Evolutionary conservation across 2,113 vertebrate species (phyloP).

Genomic region (Meleagris gallopavo): DNA sequence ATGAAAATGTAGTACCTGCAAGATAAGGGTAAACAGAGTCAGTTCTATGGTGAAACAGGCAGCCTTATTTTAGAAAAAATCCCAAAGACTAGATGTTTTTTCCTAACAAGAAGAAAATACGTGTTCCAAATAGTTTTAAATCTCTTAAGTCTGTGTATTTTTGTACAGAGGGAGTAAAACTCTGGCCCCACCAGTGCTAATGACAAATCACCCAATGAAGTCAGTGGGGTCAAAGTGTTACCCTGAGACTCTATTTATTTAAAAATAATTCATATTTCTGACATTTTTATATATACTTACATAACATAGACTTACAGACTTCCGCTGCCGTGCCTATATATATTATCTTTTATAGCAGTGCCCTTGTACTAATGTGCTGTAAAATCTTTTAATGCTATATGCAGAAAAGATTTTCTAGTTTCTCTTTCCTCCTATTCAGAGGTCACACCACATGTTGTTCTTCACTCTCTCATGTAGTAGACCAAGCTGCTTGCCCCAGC

Average conservation of each 20-base stretch:
- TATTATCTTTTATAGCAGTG: background rate
- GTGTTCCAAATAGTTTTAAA: background rate
- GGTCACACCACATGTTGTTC: fast-evolving
- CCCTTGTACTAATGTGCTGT: background rate
- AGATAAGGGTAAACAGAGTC: background rate
- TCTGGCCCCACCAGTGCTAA: background rate
- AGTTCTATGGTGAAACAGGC: background rate
- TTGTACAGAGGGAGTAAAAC: background rate
- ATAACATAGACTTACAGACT: background rate
- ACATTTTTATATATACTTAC: constrained; percentile 17
- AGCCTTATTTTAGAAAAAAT: background rate
- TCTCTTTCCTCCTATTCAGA: background rate
- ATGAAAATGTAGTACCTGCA: background rate
- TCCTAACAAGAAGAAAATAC: background rate
- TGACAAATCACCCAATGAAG: background rate
- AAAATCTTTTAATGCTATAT: background rate
- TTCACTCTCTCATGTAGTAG: background rate
- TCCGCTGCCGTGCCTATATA: background rate
- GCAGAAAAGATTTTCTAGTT: background rate
- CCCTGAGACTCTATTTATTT: background rate
- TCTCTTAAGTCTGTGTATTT: background rate
- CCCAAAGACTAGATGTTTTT: background rate
- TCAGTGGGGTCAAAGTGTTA: background rate
- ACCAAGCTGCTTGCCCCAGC: background rate
- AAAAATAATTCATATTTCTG: constrained; percentile 17